Evolutionary conservation across 2,797 vertebrate species (phyloP), one percentile per base, ranked within the genome.

Genomic region (Sternarchorhynchus goeldii): DNA sequence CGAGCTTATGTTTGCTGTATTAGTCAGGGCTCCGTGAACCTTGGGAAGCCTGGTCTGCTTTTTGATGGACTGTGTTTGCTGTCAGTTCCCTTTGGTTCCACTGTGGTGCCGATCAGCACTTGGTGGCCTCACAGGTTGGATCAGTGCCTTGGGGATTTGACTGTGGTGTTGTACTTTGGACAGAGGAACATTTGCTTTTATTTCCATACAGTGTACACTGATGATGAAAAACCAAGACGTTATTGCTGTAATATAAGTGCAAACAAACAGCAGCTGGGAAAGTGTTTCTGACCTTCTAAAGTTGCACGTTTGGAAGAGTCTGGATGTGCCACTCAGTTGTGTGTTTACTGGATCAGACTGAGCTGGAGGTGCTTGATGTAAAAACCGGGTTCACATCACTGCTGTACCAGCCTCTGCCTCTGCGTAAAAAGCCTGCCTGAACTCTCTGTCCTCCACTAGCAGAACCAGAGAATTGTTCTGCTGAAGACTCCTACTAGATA

Each of bases 1-100:
- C 39, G 81, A 34, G 32, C 71, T 80, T 76, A 18, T 86, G 77
- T 86, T 90, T 88, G 73, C 66, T 58, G 70, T 69, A 34, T 57
- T 64, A 74, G 58, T 75, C 77, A 39, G 29, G 6, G 41, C 17
- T 56, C 6, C 7, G 14, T 21, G 53, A 29, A n/a, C 17, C 32
- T 57, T 14, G 39, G 63, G 20, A 75, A 14, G 14, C 17, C 34
- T 29, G 21, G n/a, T 10, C 36, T 50, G 16, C 36, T 45, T 56
- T 64, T 64, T 75, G 18, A 18, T 55, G 60, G 62, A 21, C 59
- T 73, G 7, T 74, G 63, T 34, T 36, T 65, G 10, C 45, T 64
- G 62, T n/a, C 64, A 66, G 36, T 21, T 45, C n/a, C 64, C 21
- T 25, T 25, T 25, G 25, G 25, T 1, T 25, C 25, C 25, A 25